These are phyloP conservation scores for Elephantulus edwardii DNA, from an alignment of 2,113 vertebrate genomes.

Conservation along the genomic window DNA sequence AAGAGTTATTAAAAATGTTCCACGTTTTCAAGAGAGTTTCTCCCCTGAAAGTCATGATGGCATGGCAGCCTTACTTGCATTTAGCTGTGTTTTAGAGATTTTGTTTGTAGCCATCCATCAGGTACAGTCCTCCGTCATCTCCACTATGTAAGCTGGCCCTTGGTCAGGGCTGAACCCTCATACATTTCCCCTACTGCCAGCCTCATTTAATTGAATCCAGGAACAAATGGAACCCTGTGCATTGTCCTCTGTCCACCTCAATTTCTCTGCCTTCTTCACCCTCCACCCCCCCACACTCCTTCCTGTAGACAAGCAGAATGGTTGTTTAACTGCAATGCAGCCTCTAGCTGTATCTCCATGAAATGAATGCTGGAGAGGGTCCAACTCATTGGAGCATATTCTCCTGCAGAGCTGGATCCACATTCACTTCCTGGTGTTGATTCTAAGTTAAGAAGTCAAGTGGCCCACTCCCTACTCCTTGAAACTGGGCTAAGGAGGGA, in stretches of 20 bases:
- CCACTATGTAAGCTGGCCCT: background rate
- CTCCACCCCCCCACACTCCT: too few relatives aligned
- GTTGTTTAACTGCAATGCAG: too few relatives aligned
- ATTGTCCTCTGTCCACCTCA: fast-evolving
- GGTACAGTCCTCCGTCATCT: background rate
- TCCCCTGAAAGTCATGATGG: background rate
- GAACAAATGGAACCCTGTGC: background rate
- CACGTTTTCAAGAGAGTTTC: too few relatives aligned
- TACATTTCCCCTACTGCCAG: background rate
- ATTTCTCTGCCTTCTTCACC: background rate
- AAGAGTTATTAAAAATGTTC: background rate
- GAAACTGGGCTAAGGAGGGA: background rate
- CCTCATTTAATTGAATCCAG: background rate
- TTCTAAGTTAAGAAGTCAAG: background rate
- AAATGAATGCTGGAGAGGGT: background rate
- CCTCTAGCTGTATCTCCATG: background rate
- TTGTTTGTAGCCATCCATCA: background rate
- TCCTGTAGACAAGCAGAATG: background rate
- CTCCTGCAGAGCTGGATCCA: background rate
- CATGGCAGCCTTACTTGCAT: background rate
- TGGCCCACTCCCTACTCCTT: background rate
- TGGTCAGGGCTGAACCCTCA: background rate
- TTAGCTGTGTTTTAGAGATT: background rate
- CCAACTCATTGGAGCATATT: background rate
- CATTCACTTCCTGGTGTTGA: too few relatives aligned